Percentiles rank a stretch among this genome's conserved stretches.
Evolutionary conservation across 2,888 invertebrate genomes (phyloP).

Genomic region (Dugesia japonica): DNA sequence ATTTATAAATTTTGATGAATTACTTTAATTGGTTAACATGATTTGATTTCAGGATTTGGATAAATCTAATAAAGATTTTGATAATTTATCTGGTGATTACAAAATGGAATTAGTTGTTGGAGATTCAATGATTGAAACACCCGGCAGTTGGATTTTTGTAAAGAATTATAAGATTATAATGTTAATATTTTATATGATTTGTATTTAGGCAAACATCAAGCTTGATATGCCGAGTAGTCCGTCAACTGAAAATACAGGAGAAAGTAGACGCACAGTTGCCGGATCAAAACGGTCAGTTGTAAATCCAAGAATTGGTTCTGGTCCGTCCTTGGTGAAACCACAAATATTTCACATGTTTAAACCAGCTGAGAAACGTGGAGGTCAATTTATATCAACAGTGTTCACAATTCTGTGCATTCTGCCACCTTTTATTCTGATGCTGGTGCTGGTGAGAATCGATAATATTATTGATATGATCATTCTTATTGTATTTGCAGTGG

Average conservation of each 20-base stretch:
- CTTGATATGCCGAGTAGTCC: conserved; percentile 55
- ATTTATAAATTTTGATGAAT: too few relatives aligned
- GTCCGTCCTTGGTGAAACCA: conserved; percentile 48
- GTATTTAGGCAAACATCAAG: conserved; percentile 54
- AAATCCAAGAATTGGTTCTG: conserved; percentile 43
- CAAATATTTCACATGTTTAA: conserved; percentile 71
- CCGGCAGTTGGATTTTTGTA: conserved; percentile 68
- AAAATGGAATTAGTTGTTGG: conserved; percentile 70
- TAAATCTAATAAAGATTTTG: conserved; percentile 63
- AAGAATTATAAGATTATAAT: too few relatives aligned
- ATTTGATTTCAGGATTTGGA: conserved; percentile 55
- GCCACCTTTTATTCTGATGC: conserved; percentile 62
- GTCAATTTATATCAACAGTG: conserved; percentile 68
- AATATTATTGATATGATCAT: neutral
- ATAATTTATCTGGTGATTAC: conserved; percentile 62
- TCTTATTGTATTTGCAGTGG: conserved; percentile 56
- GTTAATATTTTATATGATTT: too few relatives aligned
- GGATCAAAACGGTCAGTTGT: neutral
- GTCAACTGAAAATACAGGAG: conserved; percentile 26
- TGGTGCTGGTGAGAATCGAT: conserved; percentile 54
- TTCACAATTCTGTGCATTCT: conserved; percentile 69
- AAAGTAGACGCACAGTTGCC: conserved; percentile 5
- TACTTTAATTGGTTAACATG: neutral
- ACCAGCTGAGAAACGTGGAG: conserved; percentile 73
- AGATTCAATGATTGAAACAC: conserved; percentile 72